Conservation (phyloP, 2,888 invertebrate genomes). For the Orthosia incerta region DNA sequence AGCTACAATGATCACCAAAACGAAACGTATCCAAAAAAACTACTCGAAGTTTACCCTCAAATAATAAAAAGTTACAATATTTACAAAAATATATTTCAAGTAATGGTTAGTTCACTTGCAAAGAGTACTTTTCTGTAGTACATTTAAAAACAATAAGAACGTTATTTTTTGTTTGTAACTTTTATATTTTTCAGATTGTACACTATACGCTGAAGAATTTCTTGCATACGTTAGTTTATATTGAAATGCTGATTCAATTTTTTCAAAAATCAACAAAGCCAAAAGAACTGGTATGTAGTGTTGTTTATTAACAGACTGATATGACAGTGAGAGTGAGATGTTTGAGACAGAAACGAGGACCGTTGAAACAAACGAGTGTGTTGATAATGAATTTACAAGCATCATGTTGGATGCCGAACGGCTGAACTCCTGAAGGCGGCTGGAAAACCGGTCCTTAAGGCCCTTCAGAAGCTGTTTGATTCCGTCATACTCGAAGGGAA, state of each 20-base stretch:
- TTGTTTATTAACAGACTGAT: not conserved
- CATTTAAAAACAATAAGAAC: not conserved
- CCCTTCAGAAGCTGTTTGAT: too few relatives aligned
- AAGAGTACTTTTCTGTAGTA: not conserved
- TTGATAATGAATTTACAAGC: too few relatives aligned
- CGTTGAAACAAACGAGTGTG: too few relatives aligned
- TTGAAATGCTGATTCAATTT: slow-evolving; percentile 18
- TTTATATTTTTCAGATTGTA: slow-evolving; percentile 6
- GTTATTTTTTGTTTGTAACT: not conserved
- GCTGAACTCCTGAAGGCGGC: too few relatives aligned
- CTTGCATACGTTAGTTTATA: slow-evolving; percentile 17
- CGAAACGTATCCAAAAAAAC: not conserved
- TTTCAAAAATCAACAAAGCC: not conserved
- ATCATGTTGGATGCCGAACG: too few relatives aligned
- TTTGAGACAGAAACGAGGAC: too few relatives aligned
- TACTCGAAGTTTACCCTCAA: slow-evolving; percentile 5
- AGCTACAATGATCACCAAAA: not conserved
- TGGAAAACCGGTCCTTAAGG: too few relatives aligned
- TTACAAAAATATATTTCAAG: slow-evolving; percentile 17
- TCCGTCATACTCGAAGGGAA: too few relatives aligned
- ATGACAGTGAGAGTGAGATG: not conserved
- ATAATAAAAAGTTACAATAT: slow-evolving; percentile 21
- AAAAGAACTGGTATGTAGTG: slow-evolving; percentile 10
- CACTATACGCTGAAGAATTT: slow-evolving; percentile 19
- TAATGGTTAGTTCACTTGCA: not conserved